Conservation (phyloP, 2,113 vertebrate genomes). For the Trematomus loennbergii region DNA sequence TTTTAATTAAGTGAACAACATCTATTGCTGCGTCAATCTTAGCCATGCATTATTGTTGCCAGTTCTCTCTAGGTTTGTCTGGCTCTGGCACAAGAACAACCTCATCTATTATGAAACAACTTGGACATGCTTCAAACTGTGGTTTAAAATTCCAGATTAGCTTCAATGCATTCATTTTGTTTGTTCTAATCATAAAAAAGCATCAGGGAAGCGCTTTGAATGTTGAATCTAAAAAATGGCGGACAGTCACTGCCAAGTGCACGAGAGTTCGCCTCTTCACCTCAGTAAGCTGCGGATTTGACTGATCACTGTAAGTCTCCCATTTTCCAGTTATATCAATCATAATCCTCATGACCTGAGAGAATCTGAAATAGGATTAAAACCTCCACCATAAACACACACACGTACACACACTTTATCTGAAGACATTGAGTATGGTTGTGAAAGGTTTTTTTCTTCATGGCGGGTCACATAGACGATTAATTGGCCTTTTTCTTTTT, state of each 20-base stretch:
- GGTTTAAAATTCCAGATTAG: background rate
- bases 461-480: background rate
- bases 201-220: background rate
- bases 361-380: slow-evolving; percentile 56
- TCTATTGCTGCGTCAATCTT: background rate
- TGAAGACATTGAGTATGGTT: background rate
- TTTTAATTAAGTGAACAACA: background rate
- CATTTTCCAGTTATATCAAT: slow-evolving; percentile 48
- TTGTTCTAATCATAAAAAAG: background rate
- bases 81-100: background rate
- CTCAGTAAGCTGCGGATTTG: background rate
- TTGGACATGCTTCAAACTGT: background rate
- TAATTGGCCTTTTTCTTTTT: slow-evolving; percentile 4
- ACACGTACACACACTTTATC: slow-evolving; percentile 2
- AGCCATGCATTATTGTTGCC: background rate
- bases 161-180: background rate
- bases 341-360: slow-evolving; percentile 50
- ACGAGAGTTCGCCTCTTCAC: slow-evolving; percentile 3
- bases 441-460: slow-evolving; percentile 1
- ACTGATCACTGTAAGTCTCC: slow-evolving; percentile 19
- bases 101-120: background rate
- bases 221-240: too few species aligned
- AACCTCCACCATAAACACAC: background rate
- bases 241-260: background rate
- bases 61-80: background rate